phyloP scores from a whole-genome alignment of 2,797 vertebrate species.

The Fistularia tabacaria region DNA sequence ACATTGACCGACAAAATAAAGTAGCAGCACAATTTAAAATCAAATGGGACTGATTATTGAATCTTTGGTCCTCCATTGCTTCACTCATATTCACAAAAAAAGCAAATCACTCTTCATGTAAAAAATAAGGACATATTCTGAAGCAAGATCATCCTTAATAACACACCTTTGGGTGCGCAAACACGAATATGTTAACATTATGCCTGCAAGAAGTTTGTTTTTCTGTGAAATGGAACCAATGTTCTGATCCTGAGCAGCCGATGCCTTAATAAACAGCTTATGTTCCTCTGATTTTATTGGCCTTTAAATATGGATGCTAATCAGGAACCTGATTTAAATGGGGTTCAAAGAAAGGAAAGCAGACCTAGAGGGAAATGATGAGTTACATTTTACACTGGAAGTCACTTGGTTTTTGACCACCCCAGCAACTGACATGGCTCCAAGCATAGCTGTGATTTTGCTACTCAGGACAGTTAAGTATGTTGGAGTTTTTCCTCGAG shows the following conservation, averaged over 20 bases:
- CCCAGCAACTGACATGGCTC: no score
- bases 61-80: background rate
- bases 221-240: background rate
- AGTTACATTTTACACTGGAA: background rate
- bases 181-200: background rate
- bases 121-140: no score
- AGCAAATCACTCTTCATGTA: no score
- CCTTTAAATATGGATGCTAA: slow-evolving; percentile 33
- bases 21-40: no score
- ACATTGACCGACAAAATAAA: slow-evolving; percentile 10
- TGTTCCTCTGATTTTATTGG: slow-evolving; percentile 33
- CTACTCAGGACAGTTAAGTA: no score
- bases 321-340: slow-evolving; percentile 30
- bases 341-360: slow-evolving; percentile 6
- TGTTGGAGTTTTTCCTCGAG: no score
- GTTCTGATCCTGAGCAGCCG: slow-evolving; percentile 3
- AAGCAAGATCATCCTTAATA: no score
- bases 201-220: background rate
- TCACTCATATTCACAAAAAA: background rate
- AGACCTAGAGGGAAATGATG: slow-evolving; percentile 1
- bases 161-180: no score
- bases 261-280: slow-evolving; percentile 13
- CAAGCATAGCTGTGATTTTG: no score
- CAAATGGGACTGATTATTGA: background rate
- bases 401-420: background rate